Conservation (phyloP, 2,888 invertebrate species). For the Nymphalis c-album region DNA sequence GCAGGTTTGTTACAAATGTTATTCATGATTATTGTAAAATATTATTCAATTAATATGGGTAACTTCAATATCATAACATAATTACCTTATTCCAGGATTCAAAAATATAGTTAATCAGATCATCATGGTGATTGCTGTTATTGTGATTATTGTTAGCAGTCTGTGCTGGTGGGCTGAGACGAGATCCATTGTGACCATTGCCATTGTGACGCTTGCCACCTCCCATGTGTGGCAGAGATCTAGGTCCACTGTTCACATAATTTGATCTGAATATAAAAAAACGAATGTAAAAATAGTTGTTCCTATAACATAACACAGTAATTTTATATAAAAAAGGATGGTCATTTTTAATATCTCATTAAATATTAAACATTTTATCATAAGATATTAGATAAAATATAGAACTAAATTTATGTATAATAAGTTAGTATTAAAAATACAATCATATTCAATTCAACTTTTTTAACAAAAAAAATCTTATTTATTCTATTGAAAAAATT, state of each 20-base stretch:
- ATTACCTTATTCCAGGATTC: constrained; percentile 88
- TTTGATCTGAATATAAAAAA: constrained; percentile 58
- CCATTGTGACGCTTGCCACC: constrained; percentile 63
- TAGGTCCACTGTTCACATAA: constrained; percentile 70
- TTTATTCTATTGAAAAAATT: no score
- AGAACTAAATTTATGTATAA: background rate
- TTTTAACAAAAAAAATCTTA: no score
- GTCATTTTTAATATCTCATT: no score
- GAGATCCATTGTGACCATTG: constrained; percentile 49
- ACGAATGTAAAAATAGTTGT: no score
- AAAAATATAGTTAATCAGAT: constrained; percentile 89
- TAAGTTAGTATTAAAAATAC: background rate
- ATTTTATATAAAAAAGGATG: no score
- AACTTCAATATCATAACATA: background rate
- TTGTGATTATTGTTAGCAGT: constrained; percentile 43
- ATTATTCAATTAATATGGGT: no score
- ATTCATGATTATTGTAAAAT: no score
- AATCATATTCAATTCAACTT: no score
- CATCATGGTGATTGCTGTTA: constrained; percentile 84
- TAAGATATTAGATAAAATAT: no score
- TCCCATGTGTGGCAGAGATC: constrained; percentile 73
- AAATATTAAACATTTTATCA: no score
- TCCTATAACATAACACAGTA: no score
- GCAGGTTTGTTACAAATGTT: no score
- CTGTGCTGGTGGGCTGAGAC: constrained; percentile 70